Evolutionary conservation across 2,888 invertebrate species (phyloP).

Genomic region (Lochmaea crataegi): DNA sequence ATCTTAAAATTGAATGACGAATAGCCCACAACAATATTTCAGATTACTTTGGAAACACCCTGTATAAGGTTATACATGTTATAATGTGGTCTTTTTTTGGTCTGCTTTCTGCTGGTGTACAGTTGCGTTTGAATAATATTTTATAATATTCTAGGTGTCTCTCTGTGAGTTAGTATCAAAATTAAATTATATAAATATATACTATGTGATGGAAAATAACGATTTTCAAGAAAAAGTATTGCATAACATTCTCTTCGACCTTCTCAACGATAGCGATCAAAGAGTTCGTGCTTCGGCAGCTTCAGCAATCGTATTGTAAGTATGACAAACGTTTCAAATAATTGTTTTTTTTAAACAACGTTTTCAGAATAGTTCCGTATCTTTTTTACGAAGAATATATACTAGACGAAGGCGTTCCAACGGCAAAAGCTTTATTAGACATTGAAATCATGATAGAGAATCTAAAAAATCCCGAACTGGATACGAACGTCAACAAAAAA

Average conservation of each 20-base stretch:
- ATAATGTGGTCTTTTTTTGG: no score
- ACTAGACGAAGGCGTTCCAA: conserved; percentile 68
- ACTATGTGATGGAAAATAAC: conserved; percentile 66
- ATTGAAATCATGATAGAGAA: conserved; percentile 32
- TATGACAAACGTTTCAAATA: conserved; percentile 12
- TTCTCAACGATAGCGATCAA: conserved; percentile 81
- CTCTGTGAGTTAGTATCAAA: conserved; percentile 73
- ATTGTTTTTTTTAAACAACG: conserved; percentile 3
- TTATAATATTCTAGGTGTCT: conserved; percentile 68
- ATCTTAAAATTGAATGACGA: no score
- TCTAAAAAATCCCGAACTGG: conserved; percentile 45
- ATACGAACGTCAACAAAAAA: conserved; percentile 59
- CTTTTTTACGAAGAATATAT: conserved; percentile 65
- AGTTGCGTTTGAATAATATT: conserved; percentile 15
- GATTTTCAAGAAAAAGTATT: conserved; percentile 72
- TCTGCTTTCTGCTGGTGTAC: no score
- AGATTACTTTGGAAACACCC: no score
- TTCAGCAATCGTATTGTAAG: conserved; percentile 73
- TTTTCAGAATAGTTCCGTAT: conserved; percentile 64
- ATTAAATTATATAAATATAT: conserved; percentile 71
- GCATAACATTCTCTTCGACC: conserved; percentile 71
- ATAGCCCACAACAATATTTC: no score
- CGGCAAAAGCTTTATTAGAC: conserved; percentile 66
- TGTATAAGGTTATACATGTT: no score
- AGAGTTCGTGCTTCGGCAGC: conserved; percentile 81